phyloP scores from a whole-genome alignment of 1,140 invertebrate genomes.

The Drosophila saltans region DNA sequence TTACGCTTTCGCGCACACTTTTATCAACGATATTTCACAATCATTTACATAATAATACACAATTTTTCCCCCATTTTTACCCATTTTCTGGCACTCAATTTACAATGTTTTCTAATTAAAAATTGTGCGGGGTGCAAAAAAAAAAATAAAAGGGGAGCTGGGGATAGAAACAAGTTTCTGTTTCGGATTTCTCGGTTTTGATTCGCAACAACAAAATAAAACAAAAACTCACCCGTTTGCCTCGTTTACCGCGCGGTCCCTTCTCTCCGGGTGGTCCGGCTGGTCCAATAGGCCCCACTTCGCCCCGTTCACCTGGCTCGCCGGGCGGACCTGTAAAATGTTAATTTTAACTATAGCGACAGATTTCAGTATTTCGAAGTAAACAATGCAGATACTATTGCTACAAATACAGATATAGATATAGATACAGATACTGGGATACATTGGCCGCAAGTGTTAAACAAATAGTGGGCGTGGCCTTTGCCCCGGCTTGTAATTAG shows the following conservation, averaged over 20 bases:
- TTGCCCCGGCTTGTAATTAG: conserved; percentile 58
- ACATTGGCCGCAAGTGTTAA: conserved; percentile 52
- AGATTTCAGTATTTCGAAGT: conserved; percentile 56
- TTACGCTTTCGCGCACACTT: conserved; percentile 67
- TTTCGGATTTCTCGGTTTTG: conserved; percentile 21
- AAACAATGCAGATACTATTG: conserved; percentile 34
- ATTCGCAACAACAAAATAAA: neutral
- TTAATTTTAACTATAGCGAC: conserved; percentile 64
- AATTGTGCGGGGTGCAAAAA: conserved; percentile 53
- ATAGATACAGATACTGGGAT: conserved; percentile 33
- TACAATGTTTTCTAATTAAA: conserved; percentile 69
- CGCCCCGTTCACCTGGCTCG: conserved; percentile 91
- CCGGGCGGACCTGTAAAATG: conserved; percentile 87
- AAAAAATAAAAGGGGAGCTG: neutral
- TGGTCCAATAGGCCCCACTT: conserved; percentile 93
- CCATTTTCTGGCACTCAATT: conserved; percentile 50
- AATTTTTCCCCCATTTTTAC: conserved; percentile 20
- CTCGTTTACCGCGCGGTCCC: conserved; percentile 89
- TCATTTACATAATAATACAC: conserved; percentile 75
- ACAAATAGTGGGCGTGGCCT: conserved; percentile 52
- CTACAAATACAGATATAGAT: conserved; percentile 30
- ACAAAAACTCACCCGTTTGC: conserved; percentile 87
- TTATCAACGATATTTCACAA: conserved; percentile 62
- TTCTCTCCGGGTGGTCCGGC: conserved; percentile 87
- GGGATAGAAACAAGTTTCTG: conserved; percentile 45